Evolutionary conservation across 1,140 invertebrate species (phyloP).

Genomic region (Lucilia cuprina): DNA sequence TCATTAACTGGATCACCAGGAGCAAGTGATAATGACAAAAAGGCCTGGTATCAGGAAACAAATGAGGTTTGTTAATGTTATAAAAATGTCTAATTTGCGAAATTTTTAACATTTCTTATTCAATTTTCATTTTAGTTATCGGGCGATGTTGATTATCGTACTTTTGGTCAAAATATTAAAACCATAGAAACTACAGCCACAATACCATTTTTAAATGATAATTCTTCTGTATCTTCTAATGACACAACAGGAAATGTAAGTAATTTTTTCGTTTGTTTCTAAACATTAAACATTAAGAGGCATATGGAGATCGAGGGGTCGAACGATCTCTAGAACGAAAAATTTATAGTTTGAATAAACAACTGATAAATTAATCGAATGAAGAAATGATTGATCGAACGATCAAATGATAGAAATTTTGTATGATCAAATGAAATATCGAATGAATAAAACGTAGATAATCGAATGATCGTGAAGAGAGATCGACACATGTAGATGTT

Average conservation of each 20-base stretch:
- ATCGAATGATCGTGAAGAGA: too few relatives aligned
- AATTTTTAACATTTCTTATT: background rate
- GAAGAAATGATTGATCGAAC: too few relatives aligned
- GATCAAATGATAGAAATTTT: too few relatives aligned
- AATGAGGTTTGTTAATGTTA: constrained; percentile 26
- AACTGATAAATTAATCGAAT: too few relatives aligned
- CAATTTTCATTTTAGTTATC: background rate
- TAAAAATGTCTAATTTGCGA: background rate
- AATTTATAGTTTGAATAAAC: too few relatives aligned
- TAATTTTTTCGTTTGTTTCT: background rate
- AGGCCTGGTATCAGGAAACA: constrained; percentile 26
- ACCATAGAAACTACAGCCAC: background rate
- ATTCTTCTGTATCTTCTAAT: constrained; percentile 1
- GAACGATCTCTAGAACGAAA: too few relatives aligned
- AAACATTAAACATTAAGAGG: too few relatives aligned
- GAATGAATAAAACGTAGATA: too few relatives aligned
- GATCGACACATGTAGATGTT: too few relatives aligned
- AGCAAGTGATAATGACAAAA: constrained; percentile 51
- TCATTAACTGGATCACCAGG: constrained; percentile 77
- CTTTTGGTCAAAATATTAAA: constrained; percentile 32
- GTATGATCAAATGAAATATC: too few relatives aligned
- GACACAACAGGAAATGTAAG: constrained; percentile 4
- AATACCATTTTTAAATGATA: background rate
- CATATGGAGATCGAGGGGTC: too few relatives aligned
- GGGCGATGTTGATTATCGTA: constrained; percentile 55